Conservation (phyloP, 2,888 invertebrate genomes). For the Pandemis cinnamomeana region DNA sequence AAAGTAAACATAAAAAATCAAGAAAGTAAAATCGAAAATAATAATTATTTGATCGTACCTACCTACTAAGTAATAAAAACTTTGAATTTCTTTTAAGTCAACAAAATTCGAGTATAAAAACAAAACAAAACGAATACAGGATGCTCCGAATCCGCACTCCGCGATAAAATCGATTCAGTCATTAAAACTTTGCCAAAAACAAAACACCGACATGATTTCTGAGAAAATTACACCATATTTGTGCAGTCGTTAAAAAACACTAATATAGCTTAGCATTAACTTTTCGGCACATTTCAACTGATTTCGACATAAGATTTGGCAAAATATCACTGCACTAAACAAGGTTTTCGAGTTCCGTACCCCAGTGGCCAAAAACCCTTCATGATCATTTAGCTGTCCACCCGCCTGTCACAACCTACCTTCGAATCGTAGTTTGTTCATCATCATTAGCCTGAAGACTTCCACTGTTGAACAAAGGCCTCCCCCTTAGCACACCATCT, state of each 20-base stretch:
- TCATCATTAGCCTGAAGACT: no score
- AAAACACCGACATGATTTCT: background rate
- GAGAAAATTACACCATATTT: constrained; percentile 3
- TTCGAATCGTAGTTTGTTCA: no score
- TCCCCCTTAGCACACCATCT: no score
- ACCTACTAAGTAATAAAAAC: no score
- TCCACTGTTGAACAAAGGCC: no score
- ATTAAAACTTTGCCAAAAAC: background rate
- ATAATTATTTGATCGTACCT: no score
- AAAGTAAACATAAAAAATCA: no score
- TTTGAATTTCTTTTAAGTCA: background rate
- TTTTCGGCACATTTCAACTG: background rate
- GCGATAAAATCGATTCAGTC: constrained; percentile 2
- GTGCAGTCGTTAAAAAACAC: background rate
- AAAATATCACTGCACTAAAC: background rate
- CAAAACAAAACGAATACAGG: background rate
- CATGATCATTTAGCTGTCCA: no score
- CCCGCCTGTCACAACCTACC: no score
- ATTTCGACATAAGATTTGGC: background rate
- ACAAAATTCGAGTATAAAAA: background rate
- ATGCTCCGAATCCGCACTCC: background rate
- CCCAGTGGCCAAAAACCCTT: no score
- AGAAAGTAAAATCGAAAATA: no score
- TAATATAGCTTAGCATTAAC: background rate
- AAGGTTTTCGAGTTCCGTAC: no score